Percentiles rank a stretch among this genome's conserved stretches.
Evolutionary conservation across 2,888 invertebrate genomes (phyloP).

Genomic region (Phyllotreta cruciferae): DNA sequence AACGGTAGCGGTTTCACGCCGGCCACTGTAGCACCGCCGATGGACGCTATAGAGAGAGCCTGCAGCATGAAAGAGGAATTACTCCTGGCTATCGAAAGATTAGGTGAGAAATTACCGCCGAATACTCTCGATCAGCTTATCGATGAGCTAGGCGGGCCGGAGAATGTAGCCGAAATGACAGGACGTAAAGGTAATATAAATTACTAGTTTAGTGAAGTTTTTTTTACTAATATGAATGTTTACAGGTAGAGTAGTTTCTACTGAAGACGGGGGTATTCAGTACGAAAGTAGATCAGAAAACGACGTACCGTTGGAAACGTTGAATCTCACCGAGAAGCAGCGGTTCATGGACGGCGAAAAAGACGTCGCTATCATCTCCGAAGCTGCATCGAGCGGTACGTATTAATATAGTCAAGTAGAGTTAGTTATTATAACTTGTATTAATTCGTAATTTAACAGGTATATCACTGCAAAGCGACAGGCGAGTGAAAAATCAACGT

Average conservation of each 20-base stretch:
- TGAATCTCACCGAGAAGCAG: constrained; percentile 91
- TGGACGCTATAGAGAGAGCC: constrained; percentile 87
- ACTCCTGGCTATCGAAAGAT: constrained; percentile 79
- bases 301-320: constrained; percentile 94
- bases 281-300: constrained; percentile 95
- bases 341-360: constrained; percentile 98
- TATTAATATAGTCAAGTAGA: constrained; percentile 36
- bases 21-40: constrained; percentile 68
- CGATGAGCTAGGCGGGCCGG: constrained; percentile 96
- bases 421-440: too few relatives aligned
- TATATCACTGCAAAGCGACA: constrained; percentile 94
- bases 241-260: constrained; percentile 78
- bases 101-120: constrained; percentile 86
- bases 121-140: constrained; percentile 98
- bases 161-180: constrained; percentile 99
- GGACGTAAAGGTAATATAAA: constrained; percentile 62
- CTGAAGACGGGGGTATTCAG: constrained; percentile 92
- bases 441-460: constrained; percentile 11
- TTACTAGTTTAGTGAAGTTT: not conserved
- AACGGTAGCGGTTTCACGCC: constrained; percentile 55
- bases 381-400: constrained; percentile 94
- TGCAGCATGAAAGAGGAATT: constrained; percentile 94
- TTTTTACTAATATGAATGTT: constrained; percentile 18
- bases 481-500: constrained; percentile 91
- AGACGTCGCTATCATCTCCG: constrained; percentile 98